These are phyloP conservation scores for Acanthosepion lycidas DNA, from an alignment of 2,888 invertebrate genomes.

Conservation along the genomic window DNA sequence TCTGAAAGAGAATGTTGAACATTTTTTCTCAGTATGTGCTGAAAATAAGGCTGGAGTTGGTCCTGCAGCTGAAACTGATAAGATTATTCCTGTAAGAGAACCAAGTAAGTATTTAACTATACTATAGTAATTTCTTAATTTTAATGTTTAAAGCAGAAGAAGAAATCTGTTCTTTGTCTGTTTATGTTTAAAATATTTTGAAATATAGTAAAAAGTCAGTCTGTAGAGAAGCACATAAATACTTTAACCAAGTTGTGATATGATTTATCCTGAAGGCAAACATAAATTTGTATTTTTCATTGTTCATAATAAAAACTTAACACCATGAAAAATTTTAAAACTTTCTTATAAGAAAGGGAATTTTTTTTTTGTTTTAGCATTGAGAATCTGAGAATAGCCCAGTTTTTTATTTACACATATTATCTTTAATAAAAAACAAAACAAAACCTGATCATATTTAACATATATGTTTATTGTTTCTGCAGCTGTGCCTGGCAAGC, in stretches of 20 bases:
- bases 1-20: constrained; percentile 68
- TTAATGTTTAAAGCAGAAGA: background rate
- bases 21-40: constrained; percentile 73
- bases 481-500: constrained; percentile 55
- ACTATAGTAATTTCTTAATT: background rate
- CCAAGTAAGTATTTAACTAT: constrained; percentile 49
- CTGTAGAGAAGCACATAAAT: background rate
- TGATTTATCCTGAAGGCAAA: too few species aligned
- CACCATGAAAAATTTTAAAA: background rate
- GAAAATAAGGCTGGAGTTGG: constrained; percentile 70
- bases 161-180: background rate
- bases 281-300: too few species aligned
- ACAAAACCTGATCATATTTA: background rate
- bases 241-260: background rate
- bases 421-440: background rate
- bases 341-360: background rate
- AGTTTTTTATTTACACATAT: background rate
- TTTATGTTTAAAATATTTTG: background rate
- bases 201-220: background rate
- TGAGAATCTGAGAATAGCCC: background rate
- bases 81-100: constrained; percentile 38
- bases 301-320: background rate
- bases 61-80: constrained; percentile 62
- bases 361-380: background rate
- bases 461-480: background rate